Evolutionary conservation across 92 coral and sea anemone species (phyloP).

Genomic region (Epizoanthus fatuus): DNA sequence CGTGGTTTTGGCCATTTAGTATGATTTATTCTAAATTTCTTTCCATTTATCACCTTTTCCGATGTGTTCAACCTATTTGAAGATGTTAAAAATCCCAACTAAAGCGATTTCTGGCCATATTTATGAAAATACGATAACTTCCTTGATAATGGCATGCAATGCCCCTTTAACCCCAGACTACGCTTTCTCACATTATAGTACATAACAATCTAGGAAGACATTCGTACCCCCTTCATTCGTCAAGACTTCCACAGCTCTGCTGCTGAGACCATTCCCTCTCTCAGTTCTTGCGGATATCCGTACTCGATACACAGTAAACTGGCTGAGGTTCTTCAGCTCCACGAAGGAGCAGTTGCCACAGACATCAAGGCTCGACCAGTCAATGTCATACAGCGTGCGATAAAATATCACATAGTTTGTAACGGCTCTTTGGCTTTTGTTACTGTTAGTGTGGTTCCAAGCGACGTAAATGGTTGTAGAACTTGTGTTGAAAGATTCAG

Average conservation of each 20-base stretch:
- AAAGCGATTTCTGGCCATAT: too few relatives aligned
- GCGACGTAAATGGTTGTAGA: slow-evolving; percentile 44
- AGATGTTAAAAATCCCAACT: too few relatives aligned
- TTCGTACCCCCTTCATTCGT: slow-evolving; percentile 53
- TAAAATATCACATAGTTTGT: slow-evolving; percentile 51
- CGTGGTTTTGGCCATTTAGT: too few relatives aligned
- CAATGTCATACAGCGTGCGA: slow-evolving; percentile 10
- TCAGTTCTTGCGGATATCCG: slow-evolving; percentile 53
- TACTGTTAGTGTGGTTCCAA: slow-evolving; percentile 51
- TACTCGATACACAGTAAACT: slow-evolving; percentile 45
- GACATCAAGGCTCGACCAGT: slow-evolving; percentile 42
- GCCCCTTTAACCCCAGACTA: too few relatives aligned
- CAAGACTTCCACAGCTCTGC: slow-evolving; percentile 27
- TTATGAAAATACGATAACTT: too few relatives aligned
- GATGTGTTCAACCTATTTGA: too few relatives aligned
- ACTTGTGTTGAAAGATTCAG: slow-evolving; percentile 19
- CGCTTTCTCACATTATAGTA: too few relatives aligned
- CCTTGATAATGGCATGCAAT: too few relatives aligned
- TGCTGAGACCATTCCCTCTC: slow-evolving; percentile 58
- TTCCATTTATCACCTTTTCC: too few relatives aligned
- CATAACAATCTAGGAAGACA: too few relatives aligned
- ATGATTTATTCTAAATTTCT: too few relatives aligned
- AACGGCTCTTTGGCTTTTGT: neutral
- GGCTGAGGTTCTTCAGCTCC: slow-evolving; percentile 21
- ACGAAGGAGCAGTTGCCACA: slow-evolving; percentile 15